phyloP scores from a whole-genome alignment of 2,113 vertebrate genomes.

The Todiramphus saurophagus region DNA sequence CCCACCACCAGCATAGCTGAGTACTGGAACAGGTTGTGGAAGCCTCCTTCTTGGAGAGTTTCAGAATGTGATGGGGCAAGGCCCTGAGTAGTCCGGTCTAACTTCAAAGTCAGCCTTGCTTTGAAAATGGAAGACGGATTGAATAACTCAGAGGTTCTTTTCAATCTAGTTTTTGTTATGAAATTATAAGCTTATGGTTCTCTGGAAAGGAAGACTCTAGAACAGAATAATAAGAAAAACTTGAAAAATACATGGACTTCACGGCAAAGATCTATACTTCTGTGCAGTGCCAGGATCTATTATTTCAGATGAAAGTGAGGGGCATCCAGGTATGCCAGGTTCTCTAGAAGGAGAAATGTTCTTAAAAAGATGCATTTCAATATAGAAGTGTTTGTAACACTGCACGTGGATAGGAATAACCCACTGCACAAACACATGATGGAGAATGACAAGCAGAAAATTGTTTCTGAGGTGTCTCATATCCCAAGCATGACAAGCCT shows the following conservation, averaged over 20 bases:
- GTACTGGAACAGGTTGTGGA: neutral
- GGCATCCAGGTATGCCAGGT: neutral
- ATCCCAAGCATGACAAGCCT: neutral
- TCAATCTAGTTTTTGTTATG: neutral
- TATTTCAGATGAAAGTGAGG: neutral
- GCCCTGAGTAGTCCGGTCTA: neutral
- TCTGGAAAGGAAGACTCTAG: neutral
- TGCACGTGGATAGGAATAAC: neutral
- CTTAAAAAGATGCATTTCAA: neutral
- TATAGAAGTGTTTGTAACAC: neutral
- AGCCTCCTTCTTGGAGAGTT: neutral
- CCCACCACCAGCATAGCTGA: fast-evolving
- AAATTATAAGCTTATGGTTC: neutral
- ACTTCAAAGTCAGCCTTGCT: neutral
- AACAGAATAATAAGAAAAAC: neutral
- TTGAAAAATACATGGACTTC: neutral
- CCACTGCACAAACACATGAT: neutral
- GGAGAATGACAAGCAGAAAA: neutral
- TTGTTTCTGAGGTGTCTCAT: neutral
- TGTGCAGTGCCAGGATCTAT: neutral
- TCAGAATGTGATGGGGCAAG: neutral
- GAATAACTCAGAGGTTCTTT: neutral
- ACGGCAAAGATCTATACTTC: neutral
- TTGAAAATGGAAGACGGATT: neutral
- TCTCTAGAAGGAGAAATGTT: neutral